Evolutionary conservation across 1,140 invertebrate species (phyloP), one percentile per base, ranked within the genome.

Genomic region (Pteromalus puparum): DNA sequence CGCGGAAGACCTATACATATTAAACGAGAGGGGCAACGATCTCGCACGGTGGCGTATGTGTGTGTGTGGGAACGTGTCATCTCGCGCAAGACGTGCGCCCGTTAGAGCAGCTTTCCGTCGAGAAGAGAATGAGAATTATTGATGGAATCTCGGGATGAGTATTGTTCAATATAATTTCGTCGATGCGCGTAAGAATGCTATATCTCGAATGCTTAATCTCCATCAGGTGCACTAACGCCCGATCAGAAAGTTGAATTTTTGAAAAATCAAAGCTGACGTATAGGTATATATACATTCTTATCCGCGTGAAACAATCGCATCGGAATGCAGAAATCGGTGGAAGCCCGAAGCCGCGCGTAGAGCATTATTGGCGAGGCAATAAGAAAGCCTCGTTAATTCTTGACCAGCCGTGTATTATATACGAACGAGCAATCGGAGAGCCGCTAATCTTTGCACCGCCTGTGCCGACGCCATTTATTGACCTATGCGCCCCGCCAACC

Each of bases 361-460:
- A 6, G 26, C 2, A 72, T 72, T 12, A 72, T 72, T 5, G 67
- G 30, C 24, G 12, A 28, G 30, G 18, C 73, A 42, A 74, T 38
- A 42, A 74, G 9, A 18, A 38, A 28, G 1, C 72, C 34, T n/a
- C 15, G 34, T 74, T 74, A 74, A 74, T 30, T 30, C 4, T 74
- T 61, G 21, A n/a, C 48, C 34, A 76, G 12, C 73, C 34, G 38
- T n/a, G 30, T 5, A 5, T 30, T 30, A 30, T n/a, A n/a, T 74
- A 34, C 18, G 38, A 30, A 12, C 42, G 46, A 74, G 46, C 53
- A 70, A 77, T 82, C 46, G 9, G 34, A 77, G 61, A 68, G 76
- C 61, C 81, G 61, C 61, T 77, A 83, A 84, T 84, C 82, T 61
- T 79, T 72, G 30, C 28, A 61, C 53, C 53, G 18, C 21, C 53